These are phyloP conservation scores for Cephalotes varians DNA, from an alignment of 2,888 invertebrate species.

Conservation along the genomic window DNA sequence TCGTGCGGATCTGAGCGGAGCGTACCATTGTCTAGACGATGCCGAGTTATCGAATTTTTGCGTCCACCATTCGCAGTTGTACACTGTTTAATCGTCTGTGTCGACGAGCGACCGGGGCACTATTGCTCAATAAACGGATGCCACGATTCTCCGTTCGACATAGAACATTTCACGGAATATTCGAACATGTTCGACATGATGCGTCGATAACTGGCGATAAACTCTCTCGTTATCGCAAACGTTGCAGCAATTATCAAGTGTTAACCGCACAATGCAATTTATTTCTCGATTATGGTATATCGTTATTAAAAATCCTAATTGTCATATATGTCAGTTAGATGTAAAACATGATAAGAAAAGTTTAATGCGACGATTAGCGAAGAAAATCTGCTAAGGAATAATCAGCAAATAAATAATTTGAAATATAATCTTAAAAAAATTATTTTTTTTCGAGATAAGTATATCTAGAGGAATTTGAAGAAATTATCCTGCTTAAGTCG, in stretches of 20 bases:
- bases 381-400: background rate
- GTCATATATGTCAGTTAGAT: background rate
- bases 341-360: background rate
- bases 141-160: background rate
- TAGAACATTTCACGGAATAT: conserved; percentile 11
- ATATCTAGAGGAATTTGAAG: background rate
- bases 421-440: background rate
- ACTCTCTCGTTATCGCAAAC: conserved; percentile 9
- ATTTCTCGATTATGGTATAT: background rate
- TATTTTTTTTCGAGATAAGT: background rate
- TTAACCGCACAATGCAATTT: background rate
- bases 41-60: conserved; percentile 41
- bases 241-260: background rate
- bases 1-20: conserved; percentile 7
- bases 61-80: conserved; percentile 21
- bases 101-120: conserved; percentile 21
- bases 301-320: background rate
- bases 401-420: background rate
- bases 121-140: conserved; percentile 41
- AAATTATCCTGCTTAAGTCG: background rate
- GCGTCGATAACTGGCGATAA: conserved; percentile 22
- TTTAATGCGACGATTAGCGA: background rate
- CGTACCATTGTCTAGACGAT: conserved; percentile 25
- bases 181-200: conserved; percentile 17
- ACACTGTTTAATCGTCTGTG: conserved; percentile 17